These are phyloP conservation scores for Hybos culiciformis DNA, from an alignment of 2,888 invertebrate species.

Conservation along the genomic window DNA sequence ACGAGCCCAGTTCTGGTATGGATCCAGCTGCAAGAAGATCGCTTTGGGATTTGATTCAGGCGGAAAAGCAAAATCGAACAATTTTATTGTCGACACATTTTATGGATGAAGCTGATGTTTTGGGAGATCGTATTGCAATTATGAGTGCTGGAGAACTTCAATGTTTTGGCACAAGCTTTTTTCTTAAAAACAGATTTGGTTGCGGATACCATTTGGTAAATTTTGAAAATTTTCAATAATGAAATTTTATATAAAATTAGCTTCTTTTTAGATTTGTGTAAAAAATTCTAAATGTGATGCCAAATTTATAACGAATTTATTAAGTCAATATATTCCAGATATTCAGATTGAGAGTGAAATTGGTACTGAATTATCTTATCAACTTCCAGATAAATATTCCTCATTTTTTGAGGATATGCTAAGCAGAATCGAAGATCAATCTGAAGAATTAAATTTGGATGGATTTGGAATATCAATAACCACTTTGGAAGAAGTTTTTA, in stretches of 20 bases:
- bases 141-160: constrained; percentile 66
- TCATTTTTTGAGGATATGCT: constrained; percentile 53
- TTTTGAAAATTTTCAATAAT: neutral
- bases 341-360: constrained; percentile 54
- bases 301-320: constrained; percentile 41
- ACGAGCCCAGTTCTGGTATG: constrained; percentile 27
- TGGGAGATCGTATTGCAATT: constrained; percentile 73
- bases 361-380: constrained; percentile 61
- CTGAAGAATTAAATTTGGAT: constrained; percentile 45
- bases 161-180: constrained; percentile 65
- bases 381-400: constrained; percentile 48
- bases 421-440: constrained; percentile 47
- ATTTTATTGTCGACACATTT: constrained; percentile 71
- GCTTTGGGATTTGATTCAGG: constrained; percentile 64
- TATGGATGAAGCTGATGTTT: constrained; percentile 73
- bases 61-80: constrained; percentile 54
- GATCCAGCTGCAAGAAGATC: constrained; percentile 63
- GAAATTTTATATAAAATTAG: neutral
- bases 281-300: constrained; percentile 42
- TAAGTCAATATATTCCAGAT: constrained; percentile 49
- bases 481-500: constrained; percentile 80
- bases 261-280: constrained; percentile 26
- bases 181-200: constrained; percentile 69
- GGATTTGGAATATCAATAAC: constrained; percentile 77
- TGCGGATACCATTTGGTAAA: constrained; percentile 60